Base-by-base conservation (phyloP, 2,888 invertebrate genomes). In the Diaprepes abbreviatus region DNA sequence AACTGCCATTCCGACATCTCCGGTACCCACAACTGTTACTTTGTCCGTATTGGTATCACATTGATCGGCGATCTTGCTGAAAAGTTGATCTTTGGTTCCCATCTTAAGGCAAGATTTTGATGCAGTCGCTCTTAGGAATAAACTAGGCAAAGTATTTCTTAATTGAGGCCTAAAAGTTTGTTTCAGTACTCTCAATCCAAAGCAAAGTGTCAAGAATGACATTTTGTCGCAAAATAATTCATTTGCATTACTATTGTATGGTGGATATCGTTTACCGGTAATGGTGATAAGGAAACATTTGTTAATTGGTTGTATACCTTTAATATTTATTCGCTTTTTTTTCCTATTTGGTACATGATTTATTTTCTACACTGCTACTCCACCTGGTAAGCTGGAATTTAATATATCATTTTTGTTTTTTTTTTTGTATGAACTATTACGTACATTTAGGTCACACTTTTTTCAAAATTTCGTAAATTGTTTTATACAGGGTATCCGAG, bases 1-100 rank as follows among this genome's bases (percentile, higher is more conserved):
- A 74, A 93, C 92, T 1, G 95, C 95, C 95, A 95, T 95, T 73
- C 96, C 95, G 65, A 96, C 96, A 84, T 92, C 92, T 1, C 96
- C 95, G 12, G 92, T 90, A 19, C 95, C 95, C 21, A 96, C 94
- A 68, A 96, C 88, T 10, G 94, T 92, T 72, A 96, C 88, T 85
- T 94, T 95, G 80, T 89, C 89, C 17, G 31, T 88, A 3, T 88
- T 83, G 12, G 84, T 83, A 28, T 85, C 80, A 38, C 86, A 80
- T 1, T 87, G 87, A 69, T 87, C 86, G 21, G 86, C 85, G 16
- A 90, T 86, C 57, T 85, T 82, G 43, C 80, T 84, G 76, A 90
- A 81, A 12, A 90, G 81, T 54, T 54, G 60, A 7, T 77, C 75
- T 71, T 77, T 79, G 9, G 77, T 75, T 21, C 65, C 19, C 78